Evolutionary conservation across 30 jellyfish, hydroid and myxozoan genomes (phyloP).

Genomic region (Rhopilema esculentum): DNA sequence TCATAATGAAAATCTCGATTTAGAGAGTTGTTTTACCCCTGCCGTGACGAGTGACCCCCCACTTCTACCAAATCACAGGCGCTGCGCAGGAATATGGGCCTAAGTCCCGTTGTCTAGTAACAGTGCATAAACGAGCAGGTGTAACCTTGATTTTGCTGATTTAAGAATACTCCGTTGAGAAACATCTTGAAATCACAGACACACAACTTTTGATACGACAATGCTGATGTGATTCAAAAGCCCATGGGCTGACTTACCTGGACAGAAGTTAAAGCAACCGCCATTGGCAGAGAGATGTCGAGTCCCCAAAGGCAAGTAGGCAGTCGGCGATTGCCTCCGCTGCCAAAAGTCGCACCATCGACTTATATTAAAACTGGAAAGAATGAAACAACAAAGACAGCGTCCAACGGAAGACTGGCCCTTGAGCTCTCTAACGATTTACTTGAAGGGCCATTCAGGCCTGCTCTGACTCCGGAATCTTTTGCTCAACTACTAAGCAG

Average conservation of each 20-base stretch:
- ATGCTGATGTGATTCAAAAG: neutral
- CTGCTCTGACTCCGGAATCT: slow-evolving; percentile 64
- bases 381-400: slow-evolving; percentile 19
- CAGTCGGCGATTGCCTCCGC: slow-evolving; percentile 90
- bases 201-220: slow-evolving; percentile 31
- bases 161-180: slow-evolving; percentile 7
- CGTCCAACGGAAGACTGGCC: slow-evolving; percentile 31
- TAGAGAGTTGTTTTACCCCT: no score
- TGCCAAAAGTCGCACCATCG: slow-evolving; percentile 62
- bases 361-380: slow-evolving; percentile 48
- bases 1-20: no score
- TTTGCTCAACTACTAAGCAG: slow-evolving; percentile 34
- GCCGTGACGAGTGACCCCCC: no score
- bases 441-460: slow-evolving; percentile 81
- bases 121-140: slow-evolving; percentile 45
- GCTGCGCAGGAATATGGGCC: slow-evolving; percentile 49
- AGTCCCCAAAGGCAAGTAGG: slow-evolving; percentile 91
- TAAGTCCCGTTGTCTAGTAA: slow-evolving; percentile 39
- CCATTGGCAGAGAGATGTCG: slow-evolving; percentile 63
- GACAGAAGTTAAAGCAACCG: neutral
- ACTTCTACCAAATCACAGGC: neutral
- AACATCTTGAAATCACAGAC: neutral
- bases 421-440: slow-evolving; percentile 59
- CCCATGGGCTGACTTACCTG: neutral
- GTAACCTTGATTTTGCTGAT: slow-evolving; percentile 6